Evolutionary conservation across 2,113 vertebrate species (phyloP).

Genomic region (Coptodon rendalli): DNA sequence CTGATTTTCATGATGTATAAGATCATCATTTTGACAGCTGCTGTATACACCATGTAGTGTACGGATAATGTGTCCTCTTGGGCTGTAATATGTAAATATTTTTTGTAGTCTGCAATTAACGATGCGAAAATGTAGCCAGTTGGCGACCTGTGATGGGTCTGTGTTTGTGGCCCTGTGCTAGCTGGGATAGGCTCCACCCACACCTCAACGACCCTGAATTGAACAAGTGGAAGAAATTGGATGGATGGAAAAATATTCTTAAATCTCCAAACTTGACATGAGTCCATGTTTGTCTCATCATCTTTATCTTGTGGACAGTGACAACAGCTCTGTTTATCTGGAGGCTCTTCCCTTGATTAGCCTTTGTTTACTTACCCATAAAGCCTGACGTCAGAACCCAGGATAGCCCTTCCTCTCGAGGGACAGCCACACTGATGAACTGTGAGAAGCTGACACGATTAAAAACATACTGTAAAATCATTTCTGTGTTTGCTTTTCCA

Average conservation of each 20-base stretch:
- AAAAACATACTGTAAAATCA: background rate
- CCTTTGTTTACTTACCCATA: conserved; percentile 66
- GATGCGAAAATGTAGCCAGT: background rate
- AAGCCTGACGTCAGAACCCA: conserved; percentile 62
- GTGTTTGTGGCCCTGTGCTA: background rate
- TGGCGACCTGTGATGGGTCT: background rate
- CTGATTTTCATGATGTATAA: background rate
- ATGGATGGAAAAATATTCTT: background rate
- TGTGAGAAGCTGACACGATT: conserved; percentile 21
- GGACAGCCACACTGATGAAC: conserved; percentile 16
- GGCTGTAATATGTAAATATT: too few relatives aligned
- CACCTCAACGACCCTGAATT: background rate
- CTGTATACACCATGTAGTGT: background rate
- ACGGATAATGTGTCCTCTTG: background rate
- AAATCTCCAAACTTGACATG: background rate
- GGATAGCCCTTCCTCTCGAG: conserved; percentile 32
- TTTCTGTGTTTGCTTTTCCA: background rate
- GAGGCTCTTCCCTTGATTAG: conserved; percentile 35
- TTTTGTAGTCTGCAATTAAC: background rate
- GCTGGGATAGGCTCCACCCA: background rate
- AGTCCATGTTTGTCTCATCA: conserved; percentile 5
- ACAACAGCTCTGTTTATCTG: conserved; percentile 65
- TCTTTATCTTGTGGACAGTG: conserved; percentile 44
- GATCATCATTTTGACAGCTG: background rate
- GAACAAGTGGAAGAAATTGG: background rate